phyloP scores from a whole-genome alignment of 2,113 vertebrate genomes.

The Cochlearius cochlearius region DNA sequence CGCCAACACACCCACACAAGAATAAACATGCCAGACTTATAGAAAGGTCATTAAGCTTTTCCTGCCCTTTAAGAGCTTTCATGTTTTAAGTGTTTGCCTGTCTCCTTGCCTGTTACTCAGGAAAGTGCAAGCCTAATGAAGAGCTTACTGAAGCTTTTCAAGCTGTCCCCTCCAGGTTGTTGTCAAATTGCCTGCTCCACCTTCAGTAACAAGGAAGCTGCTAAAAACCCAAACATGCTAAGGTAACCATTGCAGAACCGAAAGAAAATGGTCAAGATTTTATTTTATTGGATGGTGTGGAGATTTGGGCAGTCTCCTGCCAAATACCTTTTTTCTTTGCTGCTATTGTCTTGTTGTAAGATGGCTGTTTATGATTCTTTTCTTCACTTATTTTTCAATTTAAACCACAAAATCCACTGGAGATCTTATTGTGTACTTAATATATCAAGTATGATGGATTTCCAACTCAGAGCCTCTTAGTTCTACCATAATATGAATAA shows the following conservation, averaged over 20 bases:
- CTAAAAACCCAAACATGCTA: background rate
- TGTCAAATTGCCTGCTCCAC: background rate
- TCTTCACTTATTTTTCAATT: background rate
- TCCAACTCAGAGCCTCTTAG: background rate
- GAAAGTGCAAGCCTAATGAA: background rate
- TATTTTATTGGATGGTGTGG: background rate
- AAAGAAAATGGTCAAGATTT: background rate
- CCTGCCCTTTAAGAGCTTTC: background rate
- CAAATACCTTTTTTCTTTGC: background rate
- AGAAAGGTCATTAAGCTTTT: background rate
- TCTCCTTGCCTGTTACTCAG: background rate
- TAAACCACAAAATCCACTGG: background rate
- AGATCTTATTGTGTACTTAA: background rate
- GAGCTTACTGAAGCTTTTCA: background rate
- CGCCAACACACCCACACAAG: background rate
- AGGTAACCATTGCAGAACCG: background rate
- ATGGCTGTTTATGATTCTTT: background rate
- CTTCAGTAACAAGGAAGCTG: background rate
- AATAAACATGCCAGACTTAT: background rate
- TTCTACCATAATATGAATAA: background rate
- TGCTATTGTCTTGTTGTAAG: background rate
- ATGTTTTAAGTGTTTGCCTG: background rate
- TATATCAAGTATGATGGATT: background rate
- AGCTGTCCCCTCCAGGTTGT: background rate
- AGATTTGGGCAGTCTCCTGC: background rate